phyloP scores from a whole-genome alignment of 2,888 invertebrate genomes.

The Lordiphosa andalusiaca region DNA sequence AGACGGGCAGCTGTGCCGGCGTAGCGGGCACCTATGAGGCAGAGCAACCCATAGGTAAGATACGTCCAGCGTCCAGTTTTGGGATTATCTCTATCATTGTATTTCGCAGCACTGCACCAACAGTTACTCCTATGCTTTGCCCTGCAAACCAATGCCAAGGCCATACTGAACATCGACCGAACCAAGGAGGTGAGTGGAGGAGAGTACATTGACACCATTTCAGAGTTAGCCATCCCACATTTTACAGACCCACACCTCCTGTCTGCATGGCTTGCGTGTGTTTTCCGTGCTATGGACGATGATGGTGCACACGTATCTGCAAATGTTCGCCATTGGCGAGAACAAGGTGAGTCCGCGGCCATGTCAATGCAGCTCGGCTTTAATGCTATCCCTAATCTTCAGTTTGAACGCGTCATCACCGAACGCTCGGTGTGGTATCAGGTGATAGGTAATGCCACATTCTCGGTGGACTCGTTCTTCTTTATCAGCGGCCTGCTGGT shows the following conservation, averaged over 20 bases:
- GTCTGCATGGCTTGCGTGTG: slow-evolving; percentile 89
- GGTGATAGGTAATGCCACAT: slow-evolving; percentile 91
- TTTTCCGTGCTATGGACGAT: slow-evolving; percentile 91
- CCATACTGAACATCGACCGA: slow-evolving; percentile 86
- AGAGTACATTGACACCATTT: too few relatives aligned
- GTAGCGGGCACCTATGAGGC: slow-evolving; percentile 68
- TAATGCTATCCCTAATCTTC: not conserved
- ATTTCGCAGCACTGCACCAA: slow-evolving; percentile 68
- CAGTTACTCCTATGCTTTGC: slow-evolving; percentile 87
- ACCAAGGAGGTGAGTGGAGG: slow-evolving; percentile 71
- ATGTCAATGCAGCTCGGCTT: not conserved
- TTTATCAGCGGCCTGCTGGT: slow-evolving; percentile 91
- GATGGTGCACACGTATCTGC: slow-evolving; percentile 91
- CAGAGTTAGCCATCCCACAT: not conserved
- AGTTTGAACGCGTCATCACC: slow-evolving; percentile 86
- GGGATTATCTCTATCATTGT: not conserved
- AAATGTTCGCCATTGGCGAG: slow-evolving; percentile 88
- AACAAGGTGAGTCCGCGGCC: slow-evolving; percentile 80
- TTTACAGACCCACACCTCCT: slow-evolving; percentile 85
- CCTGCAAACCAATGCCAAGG: slow-evolving; percentile 86
- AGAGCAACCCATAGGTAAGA: slow-evolving; percentile 71
- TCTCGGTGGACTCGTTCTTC: slow-evolving; percentile 93
- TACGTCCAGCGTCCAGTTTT: not conserved
- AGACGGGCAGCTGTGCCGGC: slow-evolving; percentile 62
- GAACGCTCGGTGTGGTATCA: slow-evolving; percentile 90